Evolutionary conservation across 1,140 invertebrate genomes (phyloP), one percentile per base, ranked within the genome.

Genomic region (Sarcophaga peregrina): DNA sequence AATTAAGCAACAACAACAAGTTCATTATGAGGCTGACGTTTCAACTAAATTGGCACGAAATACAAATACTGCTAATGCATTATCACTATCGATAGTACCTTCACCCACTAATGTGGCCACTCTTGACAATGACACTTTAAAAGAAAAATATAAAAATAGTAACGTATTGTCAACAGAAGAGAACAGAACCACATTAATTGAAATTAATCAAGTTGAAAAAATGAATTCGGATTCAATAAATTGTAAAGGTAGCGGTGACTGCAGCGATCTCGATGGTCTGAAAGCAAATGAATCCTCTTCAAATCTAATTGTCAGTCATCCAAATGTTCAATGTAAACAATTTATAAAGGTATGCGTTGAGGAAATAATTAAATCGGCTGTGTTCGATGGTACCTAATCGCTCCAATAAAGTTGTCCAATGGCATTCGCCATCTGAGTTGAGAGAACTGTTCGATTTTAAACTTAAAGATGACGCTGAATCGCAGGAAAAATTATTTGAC

Each of bases 341-440:
- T 96, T 96, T 85, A 91, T 96, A 25, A 91, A 93, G 47, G 91
- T 93, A 62, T 94, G 94, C 76, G 91, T 95, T 5, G 94, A 96
- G 80, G 90, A 96, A 72, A 91, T 96, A 72, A 91, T 96, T 17
- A 92, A 95, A 78, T 91, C 95, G 62, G 95, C 95, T 7, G 93
- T 96, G 15, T 96, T 96, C 85, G 92, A 94, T 85, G 94, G 94
- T 20, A 94, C 95, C 95, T 1, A 92, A 92, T 72, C 92, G 95
- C 54, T 92, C 92, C 8, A 93, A 92, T 62, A 94, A 93, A 87
- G 95, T 97, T 0, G 92, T 96, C 17, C 93, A 96, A 85, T 97
- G 95, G 94, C 91, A 93, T 72, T 92, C 93, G 73, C 96, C 96
- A 2, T 91, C 93, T 15, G 91, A 94, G 78, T 91, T 97, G 50